phyloP scores from a whole-genome alignment of 2,888 invertebrate genomes.

The Tenodera sinensis region DNA sequence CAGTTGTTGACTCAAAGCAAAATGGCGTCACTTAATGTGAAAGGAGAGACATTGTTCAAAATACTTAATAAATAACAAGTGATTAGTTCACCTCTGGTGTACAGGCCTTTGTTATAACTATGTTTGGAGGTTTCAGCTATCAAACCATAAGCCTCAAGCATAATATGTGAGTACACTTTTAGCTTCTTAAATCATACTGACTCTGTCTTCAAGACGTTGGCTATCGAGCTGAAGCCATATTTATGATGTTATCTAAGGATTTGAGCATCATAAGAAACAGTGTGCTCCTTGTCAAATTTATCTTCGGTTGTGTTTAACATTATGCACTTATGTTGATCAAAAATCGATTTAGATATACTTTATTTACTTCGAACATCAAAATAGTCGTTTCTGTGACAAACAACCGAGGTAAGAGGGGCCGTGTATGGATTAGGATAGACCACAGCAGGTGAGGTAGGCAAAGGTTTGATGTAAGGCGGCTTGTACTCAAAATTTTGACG shows the following conservation, averaged over 20 bases:
- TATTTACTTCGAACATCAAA: neutral
- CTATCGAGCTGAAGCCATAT: slow-evolving; percentile 63
- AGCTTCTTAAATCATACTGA: neutral
- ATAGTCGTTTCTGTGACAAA: neutral
- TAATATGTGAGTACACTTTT: slow-evolving; percentile 15
- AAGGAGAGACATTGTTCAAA: slow-evolving; percentile 54
- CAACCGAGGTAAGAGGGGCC: neutral
- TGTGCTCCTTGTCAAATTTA: neutral
- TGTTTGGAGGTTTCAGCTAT: neutral
- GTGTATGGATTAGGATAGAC: slow-evolving; percentile 19
- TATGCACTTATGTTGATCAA: neutral
- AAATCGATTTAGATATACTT: neutral
- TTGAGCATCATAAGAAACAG: slow-evolving; percentile 19
- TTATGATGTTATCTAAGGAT: slow-evolving; percentile 56
- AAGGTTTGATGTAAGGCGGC: neutral
- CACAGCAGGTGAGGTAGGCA: slow-evolving; percentile 16
- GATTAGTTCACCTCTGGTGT: neutral
- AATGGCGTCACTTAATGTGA: slow-evolving; percentile 67
- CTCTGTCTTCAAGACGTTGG: slow-evolving; percentile 25
- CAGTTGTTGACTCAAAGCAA: slow-evolving; percentile 61
- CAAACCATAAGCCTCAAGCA: neutral
- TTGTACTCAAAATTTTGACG: neutral
- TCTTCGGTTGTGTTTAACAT: neutral
- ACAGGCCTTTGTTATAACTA: neutral
- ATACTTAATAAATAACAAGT: slow-evolving; percentile 37